Conservation (phyloP, 1,140 invertebrate genomes). For the Lepidotrigona ventralis region DNA sequence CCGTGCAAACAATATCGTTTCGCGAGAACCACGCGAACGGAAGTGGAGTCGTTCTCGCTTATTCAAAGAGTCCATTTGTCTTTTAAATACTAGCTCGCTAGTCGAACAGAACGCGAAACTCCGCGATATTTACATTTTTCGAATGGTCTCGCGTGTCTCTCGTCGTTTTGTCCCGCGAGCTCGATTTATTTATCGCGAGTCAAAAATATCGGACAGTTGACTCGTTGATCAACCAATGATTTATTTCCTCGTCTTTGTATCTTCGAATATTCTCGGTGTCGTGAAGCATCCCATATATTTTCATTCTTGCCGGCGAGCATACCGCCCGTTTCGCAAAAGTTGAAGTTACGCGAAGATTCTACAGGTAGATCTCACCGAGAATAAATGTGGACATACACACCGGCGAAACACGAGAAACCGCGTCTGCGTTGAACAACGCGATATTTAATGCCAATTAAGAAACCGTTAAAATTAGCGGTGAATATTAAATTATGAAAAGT, state of each 20-base stretch:
- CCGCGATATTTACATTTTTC: constrained; percentile 3
- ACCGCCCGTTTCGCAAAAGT: background rate
- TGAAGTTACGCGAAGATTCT: background rate
- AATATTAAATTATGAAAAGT: background rate
- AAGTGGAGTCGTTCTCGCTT: background rate
- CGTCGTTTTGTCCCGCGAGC: background rate
- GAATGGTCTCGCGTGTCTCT: background rate
- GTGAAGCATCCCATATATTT: constrained; percentile 20
- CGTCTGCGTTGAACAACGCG: background rate
- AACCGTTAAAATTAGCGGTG: constrained; percentile 2
- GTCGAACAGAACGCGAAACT: background rate
- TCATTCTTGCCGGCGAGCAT: background rate
- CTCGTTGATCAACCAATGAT: background rate
- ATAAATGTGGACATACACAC: background rate
- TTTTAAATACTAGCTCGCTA: background rate
- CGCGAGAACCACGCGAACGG: background rate
- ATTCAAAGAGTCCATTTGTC: constrained; percentile 5
- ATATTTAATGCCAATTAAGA: background rate
- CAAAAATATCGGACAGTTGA: background rate
- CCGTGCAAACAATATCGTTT: background rate
- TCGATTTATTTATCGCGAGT: background rate
- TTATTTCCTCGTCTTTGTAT: background rate
- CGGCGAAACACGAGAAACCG: background rate
- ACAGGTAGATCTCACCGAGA: background rate
- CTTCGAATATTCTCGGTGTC: constrained; percentile 3